Evolutionary conservation across 2,888 invertebrate genomes (phyloP).

Genomic region (Theodoxus fluviatilis): DNA sequence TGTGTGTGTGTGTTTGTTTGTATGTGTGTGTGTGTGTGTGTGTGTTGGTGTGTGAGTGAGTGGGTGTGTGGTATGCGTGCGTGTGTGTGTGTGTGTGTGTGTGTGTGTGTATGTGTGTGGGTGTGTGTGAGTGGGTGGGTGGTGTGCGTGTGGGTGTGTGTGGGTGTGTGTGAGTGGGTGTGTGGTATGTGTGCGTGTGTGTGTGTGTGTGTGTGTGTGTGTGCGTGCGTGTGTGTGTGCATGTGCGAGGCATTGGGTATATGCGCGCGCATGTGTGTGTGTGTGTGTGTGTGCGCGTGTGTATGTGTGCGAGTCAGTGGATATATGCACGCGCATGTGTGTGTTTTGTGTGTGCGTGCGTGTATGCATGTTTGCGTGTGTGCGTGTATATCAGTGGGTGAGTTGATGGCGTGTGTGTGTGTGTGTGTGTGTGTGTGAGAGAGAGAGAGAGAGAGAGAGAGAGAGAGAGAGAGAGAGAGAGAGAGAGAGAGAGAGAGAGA

Average conservation of each 20-base stretch:
- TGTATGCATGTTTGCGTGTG: too few relatives aligned
- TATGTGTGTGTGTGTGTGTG: not conserved
- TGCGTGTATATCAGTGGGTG: too few relatives aligned
- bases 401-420: not conserved
- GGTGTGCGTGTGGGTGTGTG: too few relatives aligned
- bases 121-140: not conserved
- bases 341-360: too few relatives aligned
- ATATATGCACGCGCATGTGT: too few relatives aligned
- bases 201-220: not conserved
- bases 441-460: not conserved
- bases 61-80: not conserved
- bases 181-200: not conserved
- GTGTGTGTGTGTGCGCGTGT: not conserved
- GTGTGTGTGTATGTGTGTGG: not conserved
- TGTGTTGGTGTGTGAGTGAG: not conserved
- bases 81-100: not conserved
- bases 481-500: constrained; percentile 8
- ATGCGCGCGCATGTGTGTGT: not conserved
- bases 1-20: not conserved
- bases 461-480: constrained; percentile 1
- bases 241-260: not conserved
- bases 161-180: too few relatives aligned
- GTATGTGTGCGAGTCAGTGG: not conserved
- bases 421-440: not conserved
- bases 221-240: not conserved